Conservation (phyloP, 2,888 invertebrate genomes). For the Sphecodes monilicornis region DNA sequence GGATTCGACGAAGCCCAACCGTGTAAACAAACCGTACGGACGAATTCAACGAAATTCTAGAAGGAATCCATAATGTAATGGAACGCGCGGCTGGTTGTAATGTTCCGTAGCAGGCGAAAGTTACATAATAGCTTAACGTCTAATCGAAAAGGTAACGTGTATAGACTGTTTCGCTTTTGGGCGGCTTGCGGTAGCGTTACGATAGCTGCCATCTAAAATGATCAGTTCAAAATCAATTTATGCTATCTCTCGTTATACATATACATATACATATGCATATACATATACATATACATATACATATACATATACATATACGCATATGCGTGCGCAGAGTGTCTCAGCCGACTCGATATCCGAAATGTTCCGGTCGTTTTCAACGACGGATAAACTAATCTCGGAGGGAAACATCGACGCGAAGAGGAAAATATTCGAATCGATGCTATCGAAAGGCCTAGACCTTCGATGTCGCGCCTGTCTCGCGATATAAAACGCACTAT, state of each 20-base stretch:
- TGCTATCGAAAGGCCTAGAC: not conserved
- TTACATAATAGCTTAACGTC: constrained; percentile 55
- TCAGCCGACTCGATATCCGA: not conserved
- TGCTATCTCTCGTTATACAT: constrained; percentile 59
- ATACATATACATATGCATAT: not conserved
- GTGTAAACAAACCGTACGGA: constrained; percentile 17
- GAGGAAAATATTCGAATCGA: not conserved
- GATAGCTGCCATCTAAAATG: constrained; percentile 71
- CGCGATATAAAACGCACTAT: no score
- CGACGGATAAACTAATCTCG: not conserved
- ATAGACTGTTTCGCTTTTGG: constrained; percentile 61
- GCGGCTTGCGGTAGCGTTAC: constrained; percentile 68
- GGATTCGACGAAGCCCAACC: constrained; percentile 25
- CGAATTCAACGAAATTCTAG: constrained; percentile 1
- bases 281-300: not conserved
- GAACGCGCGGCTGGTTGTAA: constrained; percentile 1
- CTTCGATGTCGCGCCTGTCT: not conserved
- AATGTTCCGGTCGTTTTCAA: not conserved
- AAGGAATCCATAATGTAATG: constrained; percentile 11
- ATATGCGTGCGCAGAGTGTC: not conserved
- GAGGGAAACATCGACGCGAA: not conserved
- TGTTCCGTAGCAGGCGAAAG: constrained; percentile 33
- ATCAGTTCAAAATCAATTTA: constrained; percentile 69
- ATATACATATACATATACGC: constrained; percentile 54
- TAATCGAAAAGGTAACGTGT: constrained; percentile 54